These are phyloP conservation scores for Phortica okadai DNA, from an alignment of 2,888 invertebrate species.

Conservation along the genomic window DNA sequence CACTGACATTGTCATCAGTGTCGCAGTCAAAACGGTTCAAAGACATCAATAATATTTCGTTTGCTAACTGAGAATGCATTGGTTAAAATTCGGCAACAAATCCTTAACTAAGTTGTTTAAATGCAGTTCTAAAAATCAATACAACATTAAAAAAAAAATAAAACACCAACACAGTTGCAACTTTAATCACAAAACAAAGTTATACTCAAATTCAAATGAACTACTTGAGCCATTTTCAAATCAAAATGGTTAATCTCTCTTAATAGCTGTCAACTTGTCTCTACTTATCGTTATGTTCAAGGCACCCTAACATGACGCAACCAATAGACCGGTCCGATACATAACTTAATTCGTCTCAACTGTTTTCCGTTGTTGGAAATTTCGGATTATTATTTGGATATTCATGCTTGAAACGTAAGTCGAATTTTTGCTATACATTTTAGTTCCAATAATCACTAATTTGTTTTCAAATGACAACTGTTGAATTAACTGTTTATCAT, in stretches of 20 bases:
- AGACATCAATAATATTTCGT: constrained; percentile 48
- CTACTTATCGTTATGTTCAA: background rate
- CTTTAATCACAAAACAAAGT: background rate
- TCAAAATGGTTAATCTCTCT: background rate
- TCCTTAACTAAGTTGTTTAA: constrained; percentile 59
- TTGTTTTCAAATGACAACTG: too few relatives aligned
- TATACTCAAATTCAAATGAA: background rate
- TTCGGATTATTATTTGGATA: too few relatives aligned
- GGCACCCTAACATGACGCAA: background rate
- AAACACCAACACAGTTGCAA: background rate
- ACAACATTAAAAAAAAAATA: constrained; percentile 38
- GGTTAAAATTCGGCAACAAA: background rate
- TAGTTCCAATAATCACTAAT: too few relatives aligned
- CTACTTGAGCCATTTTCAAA: background rate
- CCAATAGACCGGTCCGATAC: background rate
- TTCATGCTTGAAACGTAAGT: too few relatives aligned
- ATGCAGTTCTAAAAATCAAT: constrained; percentile 52
- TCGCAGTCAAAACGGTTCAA: constrained; percentile 57
- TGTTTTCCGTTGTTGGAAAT: too few relatives aligned
- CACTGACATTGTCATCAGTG: constrained; percentile 39
- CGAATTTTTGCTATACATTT: too few relatives aligned
- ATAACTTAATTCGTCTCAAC: too few relatives aligned
- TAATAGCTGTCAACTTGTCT: background rate
- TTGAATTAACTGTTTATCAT: too few relatives aligned
- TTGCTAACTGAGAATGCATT: too few relatives aligned